A percentile compares a stretch with the other conserved stretches of the same genome.
Conservation (phyloP, 2,888 invertebrate species). For the Spodoptera littoralis region DNA sequence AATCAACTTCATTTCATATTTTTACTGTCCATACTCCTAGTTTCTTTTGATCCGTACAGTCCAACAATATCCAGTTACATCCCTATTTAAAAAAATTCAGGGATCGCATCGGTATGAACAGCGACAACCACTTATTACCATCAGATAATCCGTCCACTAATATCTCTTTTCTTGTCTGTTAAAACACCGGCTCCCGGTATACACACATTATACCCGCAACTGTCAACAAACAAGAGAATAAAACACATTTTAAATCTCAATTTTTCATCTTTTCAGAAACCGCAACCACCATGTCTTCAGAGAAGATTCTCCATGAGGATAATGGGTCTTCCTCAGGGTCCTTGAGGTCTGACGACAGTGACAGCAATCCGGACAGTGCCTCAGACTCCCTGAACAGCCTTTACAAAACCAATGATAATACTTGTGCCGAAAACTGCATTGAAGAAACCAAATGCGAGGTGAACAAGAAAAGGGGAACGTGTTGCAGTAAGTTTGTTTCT, state of each 20-base stretch:
- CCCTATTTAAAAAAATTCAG: too few relatives aligned
- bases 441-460: constrained; percentile 58
- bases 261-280: constrained; percentile 36
- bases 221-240: too few relatives aligned
- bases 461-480: constrained; percentile 51
- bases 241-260: neutral
- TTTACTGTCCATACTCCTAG: too few relatives aligned
- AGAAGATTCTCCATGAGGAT: constrained; percentile 41
- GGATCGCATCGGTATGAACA: too few relatives aligned
- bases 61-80: too few relatives aligned
- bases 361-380: constrained; percentile 55
- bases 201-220: too few relatives aligned
- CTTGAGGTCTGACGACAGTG: constrained; percentile 52
- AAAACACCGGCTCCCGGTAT: too few relatives aligned
- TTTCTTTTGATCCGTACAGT: too few relatives aligned
- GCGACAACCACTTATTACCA: too few relatives aligned
- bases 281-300: constrained; percentile 34
- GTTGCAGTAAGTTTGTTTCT: constrained; percentile 67
- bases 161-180: too few relatives aligned
- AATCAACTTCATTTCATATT: too few relatives aligned
- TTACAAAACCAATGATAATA: constrained; percentile 54
- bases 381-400: constrained; percentile 68
- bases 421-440: constrained; percentile 53
- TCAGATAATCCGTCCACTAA: too few relatives aligned
- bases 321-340: constrained; percentile 30